Percentiles rank a stretch among this genome's conserved stretches.
Evolutionary conservation across 2,797 vertebrate species (phyloP).

Genomic region (Enteromius afrohamiltoni): DNA sequence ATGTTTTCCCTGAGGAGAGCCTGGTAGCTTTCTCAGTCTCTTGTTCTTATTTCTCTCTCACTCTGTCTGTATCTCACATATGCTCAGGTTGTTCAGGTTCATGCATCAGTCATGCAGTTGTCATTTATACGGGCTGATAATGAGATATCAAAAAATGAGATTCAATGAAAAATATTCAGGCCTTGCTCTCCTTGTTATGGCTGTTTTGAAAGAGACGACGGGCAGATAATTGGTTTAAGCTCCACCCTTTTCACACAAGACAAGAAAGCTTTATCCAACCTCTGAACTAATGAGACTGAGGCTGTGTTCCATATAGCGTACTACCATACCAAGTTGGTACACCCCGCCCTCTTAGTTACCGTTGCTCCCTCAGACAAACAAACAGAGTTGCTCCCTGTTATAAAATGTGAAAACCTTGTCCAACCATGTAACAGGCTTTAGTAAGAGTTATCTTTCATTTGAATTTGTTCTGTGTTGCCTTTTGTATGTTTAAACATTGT

Average conservation of each 20-base stretch:
- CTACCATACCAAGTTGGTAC: too few species aligned
- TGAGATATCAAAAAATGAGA: neutral
- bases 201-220: neutral
- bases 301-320: neutral
- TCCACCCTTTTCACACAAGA: neutral
- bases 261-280: neutral
- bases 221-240: constrained; percentile 1
- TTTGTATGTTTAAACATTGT: neutral
- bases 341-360: too few species aligned
- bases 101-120: constrained; percentile 25
- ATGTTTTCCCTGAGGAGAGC: constrained; percentile 53
- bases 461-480: too few species aligned
- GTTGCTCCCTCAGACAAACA: too few species aligned
- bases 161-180: constrained; percentile 31
- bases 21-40: neutral
- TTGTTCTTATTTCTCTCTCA: neutral
- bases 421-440: too few species aligned
- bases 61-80: neutral
- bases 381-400: too few species aligned
- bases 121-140: constrained; percentile 18
- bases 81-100: neutral
- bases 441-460: neutral
- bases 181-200: neutral
- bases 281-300: neutral
- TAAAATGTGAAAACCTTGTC: too few species aligned